A percentile compares a stretch with the other conserved stretches of the same genome.
These are phyloP conservation scores for Brachypalpus laphriformis DNA, from an alignment of 2,888 invertebrate genomes.

Conservation along the genomic window DNA sequence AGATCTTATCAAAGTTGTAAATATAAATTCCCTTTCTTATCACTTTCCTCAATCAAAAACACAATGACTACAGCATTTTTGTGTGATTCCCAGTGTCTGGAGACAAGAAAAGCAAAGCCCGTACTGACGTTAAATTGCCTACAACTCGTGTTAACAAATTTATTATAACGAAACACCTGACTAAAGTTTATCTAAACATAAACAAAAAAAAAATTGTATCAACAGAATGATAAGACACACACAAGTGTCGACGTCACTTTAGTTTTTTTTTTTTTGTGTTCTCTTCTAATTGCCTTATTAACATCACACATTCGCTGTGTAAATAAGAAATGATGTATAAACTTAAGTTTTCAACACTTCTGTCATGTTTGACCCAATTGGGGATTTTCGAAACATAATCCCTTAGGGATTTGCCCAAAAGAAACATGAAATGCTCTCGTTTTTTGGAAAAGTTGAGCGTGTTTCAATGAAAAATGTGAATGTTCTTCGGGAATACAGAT, in stretches of 20 bases:
- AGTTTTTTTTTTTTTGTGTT: background rate
- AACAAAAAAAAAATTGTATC: slow-evolving; percentile 26
- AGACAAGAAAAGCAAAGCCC: background rate
- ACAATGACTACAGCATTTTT: background rate
- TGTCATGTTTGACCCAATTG: slow-evolving; percentile 63
- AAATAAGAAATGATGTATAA: background rate
- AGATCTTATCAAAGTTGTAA: no score
- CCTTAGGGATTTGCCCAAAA: slow-evolving; percentile 23
- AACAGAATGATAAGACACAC: slow-evolving; percentile 15
- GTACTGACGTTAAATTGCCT: background rate
- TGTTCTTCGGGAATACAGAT: background rate
- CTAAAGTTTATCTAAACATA: slow-evolving; percentile 21
- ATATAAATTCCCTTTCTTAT: no score
- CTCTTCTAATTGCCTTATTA: slow-evolving; percentile 34
- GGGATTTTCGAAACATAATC: slow-evolving; percentile 9
- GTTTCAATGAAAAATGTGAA: background rate
- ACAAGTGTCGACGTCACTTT: slow-evolving; percentile 41
- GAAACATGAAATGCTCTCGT: background rate
- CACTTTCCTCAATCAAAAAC: background rate
- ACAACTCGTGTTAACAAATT: slow-evolving; percentile 3
- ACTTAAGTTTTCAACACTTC: slow-evolving; percentile 35
- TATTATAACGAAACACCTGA: slow-evolving; percentile 43
- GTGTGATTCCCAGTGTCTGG: background rate
- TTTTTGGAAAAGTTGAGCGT: background rate
- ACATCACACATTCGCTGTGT: slow-evolving; percentile 3